phyloP scores from a whole-genome alignment of 2,113 vertebrate species.

The Falcunculus frontatus region DNA sequence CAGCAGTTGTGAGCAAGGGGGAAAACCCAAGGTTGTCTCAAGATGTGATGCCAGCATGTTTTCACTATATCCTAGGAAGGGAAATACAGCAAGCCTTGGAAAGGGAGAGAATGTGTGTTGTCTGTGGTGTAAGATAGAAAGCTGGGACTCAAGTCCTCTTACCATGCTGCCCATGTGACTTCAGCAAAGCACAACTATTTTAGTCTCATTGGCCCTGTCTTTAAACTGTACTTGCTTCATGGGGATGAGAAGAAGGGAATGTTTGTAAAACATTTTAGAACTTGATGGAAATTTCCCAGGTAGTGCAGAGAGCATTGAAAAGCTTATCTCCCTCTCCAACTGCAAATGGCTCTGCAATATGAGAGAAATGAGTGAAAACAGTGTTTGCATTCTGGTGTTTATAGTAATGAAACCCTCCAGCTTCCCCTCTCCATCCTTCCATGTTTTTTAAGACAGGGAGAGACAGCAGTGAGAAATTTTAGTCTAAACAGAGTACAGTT shows the following conservation, averaged over 20 bases:
- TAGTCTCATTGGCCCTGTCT: neutral
- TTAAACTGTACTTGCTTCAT: neutral
- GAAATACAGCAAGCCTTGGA: neutral
- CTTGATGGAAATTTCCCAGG: conserved; percentile 13
- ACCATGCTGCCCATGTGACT: neutral
- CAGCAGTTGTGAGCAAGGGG: neutral
- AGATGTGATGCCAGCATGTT: neutral
- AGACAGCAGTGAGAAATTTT: conserved; percentile 25
- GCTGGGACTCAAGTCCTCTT: neutral
- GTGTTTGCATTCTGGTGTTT: neutral
- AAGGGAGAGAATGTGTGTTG: neutral
- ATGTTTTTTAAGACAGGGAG: neutral
- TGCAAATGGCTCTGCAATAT: neutral
- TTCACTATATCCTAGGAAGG: neutral
- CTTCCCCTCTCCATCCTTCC: neutral
- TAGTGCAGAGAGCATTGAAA: neutral
- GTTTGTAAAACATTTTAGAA: conserved; percentile 24
- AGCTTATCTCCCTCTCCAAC: neutral
- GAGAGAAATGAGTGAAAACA: neutral
- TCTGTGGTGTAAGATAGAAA: neutral
- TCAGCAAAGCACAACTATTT: neutral
- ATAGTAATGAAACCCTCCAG: neutral
- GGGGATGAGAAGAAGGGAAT: neutral
- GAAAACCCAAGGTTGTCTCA: neutral
- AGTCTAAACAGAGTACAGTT: conserved; percentile 60